Base-by-base conservation (phyloP, 1,140 invertebrate genomes). In the Heliconius hewitsoni region DNA sequence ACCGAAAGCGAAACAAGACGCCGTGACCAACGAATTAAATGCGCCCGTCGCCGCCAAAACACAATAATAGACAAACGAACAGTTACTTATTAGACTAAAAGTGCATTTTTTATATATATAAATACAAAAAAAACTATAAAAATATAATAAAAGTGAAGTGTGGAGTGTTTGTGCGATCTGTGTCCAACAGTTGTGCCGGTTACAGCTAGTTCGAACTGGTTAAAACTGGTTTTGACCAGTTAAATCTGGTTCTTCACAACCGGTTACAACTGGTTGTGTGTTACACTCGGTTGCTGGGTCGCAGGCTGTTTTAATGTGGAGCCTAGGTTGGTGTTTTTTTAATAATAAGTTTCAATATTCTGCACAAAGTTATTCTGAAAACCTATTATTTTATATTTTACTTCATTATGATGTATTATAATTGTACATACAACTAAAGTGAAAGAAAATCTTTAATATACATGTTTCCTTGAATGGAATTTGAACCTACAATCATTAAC, bases 41-140 rank as follows among this genome's bases (percentile, higher is more conserved):
- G 74, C 82, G 72, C 82, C 83, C 23, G 78, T 87, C 77, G 81
- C 85, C 66, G 81, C 89, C 73, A 86, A 87, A 55, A 87, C 87
- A 60, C 89, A 90, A 81, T 90, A 86, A 82, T 76, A 82, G 55
- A 82, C 73, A 82, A 70, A 82, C 77, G 76, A 66, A 79, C 77
- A 76, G 82, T 82, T 84, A 83, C 80, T 84, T 78, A 81, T 75
- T 81, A 82, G 75, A 79, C 76, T 77, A 86, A 84, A 52, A 77
- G 78, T 86, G 85, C 85, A 86, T 86, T 86, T 86, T 84, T 81
- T 84, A 83, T 83, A 86, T 82, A 75, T 77, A 83, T 86, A 83
- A 77, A 82, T 81, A 84, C 73, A 76, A 82, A 83, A 82, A 81
- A 81, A 84, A 79, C 74, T 37, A 30, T 77, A 76, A 71, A 80